Conservation (phyloP, 2,797 vertebrate genomes). For the Sphaeramia orbicularis region DNA sequence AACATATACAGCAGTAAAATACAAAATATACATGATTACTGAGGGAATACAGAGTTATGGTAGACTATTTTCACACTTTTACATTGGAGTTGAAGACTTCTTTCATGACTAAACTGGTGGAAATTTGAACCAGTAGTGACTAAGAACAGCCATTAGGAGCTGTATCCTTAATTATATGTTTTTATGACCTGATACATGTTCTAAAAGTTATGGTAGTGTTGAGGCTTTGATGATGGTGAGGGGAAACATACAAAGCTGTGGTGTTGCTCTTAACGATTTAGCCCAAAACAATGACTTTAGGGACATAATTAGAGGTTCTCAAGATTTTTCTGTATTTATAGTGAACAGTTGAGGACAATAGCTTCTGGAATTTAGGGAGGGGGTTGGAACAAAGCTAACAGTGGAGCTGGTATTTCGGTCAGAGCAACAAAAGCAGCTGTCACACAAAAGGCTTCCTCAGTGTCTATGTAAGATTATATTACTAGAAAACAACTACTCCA, state of each 20-base stretch:
- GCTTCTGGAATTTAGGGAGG: slow-evolving; percentile 76
- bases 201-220: neutral
- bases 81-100: too few species aligned
- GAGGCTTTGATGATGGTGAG: neutral
- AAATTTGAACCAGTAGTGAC: too few species aligned
- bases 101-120: too few species aligned
- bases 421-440: slow-evolving; percentile 72
- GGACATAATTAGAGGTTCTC: slow-evolving; percentile 3
- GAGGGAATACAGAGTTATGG: too few species aligned
- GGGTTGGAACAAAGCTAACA: slow-evolving; percentile 65
- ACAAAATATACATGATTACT: too few species aligned
- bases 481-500: slow-evolving; percentile 53
- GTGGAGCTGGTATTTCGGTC: slow-evolving; percentile 75
- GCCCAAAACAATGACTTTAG: neutral
- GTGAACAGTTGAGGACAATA: slow-evolving; percentile 37
- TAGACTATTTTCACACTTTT: too few species aligned
- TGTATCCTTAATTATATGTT: too few species aligned
- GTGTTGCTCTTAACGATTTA: slow-evolving; percentile 3
- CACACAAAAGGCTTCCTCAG: slow-evolving; percentile 71
- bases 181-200: too few species aligned
- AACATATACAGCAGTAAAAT: too few species aligned
- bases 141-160: too few species aligned
- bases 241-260: neutral
- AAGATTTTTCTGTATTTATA: slow-evolving; percentile 16
- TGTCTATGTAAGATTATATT: slow-evolving; percentile 67